A percentile compares a stretch with the other conserved stretches of the same genome.
phyloP scores from a whole-genome alignment of 2,113 vertebrate species.

The Orthochromis malagaraziensis region DNA sequence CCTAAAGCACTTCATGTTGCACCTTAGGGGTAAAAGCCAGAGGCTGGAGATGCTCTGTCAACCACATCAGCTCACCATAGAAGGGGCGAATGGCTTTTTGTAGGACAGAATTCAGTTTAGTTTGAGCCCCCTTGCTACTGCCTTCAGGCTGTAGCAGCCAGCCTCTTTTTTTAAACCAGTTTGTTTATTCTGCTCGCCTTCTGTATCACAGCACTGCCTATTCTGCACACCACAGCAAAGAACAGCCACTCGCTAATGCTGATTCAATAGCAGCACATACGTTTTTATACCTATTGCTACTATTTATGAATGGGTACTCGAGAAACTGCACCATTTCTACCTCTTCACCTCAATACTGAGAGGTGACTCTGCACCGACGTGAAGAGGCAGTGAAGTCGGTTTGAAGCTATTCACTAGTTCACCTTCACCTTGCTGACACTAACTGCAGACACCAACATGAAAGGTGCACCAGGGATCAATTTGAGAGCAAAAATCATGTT shows the following conservation, averaged over 20 bases:
- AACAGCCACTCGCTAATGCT: not conserved
- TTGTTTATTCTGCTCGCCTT: conserved; percentile 22
- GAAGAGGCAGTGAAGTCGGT: not conserved
- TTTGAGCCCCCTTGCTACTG: not conserved
- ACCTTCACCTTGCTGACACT: not conserved
- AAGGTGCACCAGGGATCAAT: not conserved
- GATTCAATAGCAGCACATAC: not conserved
- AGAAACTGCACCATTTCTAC: not conserved
- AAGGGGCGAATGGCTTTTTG: not conserved
- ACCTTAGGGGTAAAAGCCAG: conserved; percentile 36
- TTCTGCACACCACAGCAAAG: not conserved
- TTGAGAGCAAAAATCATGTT: not conserved
- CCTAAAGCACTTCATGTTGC: conserved; percentile 34
- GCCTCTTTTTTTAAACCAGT: not conserved
- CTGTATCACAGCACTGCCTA: not conserved
- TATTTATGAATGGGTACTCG: not conserved
- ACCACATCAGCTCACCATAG: not conserved
- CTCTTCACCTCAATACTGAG: not conserved
- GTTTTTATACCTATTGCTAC: not conserved
- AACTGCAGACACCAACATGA: not conserved
- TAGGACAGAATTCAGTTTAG: conserved; percentile 21
- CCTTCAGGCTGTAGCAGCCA: conserved; percentile 26
- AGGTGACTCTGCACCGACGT: not conserved
- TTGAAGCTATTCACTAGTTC: not conserved
- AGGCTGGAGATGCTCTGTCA: conserved; percentile 22